Evolutionary conservation across 1,140 invertebrate genomes (phyloP).

Genomic region (Tetramorium alpestre): DNA sequence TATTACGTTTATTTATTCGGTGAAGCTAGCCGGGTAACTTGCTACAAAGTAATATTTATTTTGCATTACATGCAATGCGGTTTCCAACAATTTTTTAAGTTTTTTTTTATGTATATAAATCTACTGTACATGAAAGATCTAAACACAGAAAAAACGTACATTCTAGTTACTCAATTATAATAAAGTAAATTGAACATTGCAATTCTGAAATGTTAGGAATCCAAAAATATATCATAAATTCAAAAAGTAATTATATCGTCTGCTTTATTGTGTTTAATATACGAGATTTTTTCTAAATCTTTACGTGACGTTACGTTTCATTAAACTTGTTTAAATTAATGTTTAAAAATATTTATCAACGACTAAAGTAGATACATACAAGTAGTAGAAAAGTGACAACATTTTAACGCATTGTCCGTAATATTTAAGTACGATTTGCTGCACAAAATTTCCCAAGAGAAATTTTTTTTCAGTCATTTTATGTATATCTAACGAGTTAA

Average conservation of each 20-base stretch:
- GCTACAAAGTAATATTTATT: slow-evolving; percentile 39
- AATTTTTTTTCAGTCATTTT: neutral
- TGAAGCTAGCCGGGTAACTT: neutral
- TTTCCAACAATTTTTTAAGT: neutral
- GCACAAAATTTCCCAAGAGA: neutral
- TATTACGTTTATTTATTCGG: slow-evolving; percentile 50
- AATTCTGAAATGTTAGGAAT: neutral
- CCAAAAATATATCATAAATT: neutral
- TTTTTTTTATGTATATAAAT: neutral
- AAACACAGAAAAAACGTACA: neutral
- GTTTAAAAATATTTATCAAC: neutral
- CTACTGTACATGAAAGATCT: neutral
- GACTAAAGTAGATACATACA: neutral
- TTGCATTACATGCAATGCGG: neutral
- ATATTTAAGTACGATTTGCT: neutral
- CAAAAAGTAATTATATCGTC: neutral
- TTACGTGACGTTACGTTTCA: neutral
- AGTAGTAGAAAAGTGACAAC: neutral
- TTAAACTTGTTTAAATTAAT: neutral
- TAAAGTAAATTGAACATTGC: neutral
- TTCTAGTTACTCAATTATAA: slow-evolving; percentile 2
- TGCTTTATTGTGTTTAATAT: neutral
- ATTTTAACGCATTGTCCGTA: neutral
- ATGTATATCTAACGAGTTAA: neutral
- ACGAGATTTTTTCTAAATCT: neutral